Evolutionary conservation across 2,888 invertebrate genomes (phyloP).

Genomic region (Aphidoletes aphidimyza): DNA sequence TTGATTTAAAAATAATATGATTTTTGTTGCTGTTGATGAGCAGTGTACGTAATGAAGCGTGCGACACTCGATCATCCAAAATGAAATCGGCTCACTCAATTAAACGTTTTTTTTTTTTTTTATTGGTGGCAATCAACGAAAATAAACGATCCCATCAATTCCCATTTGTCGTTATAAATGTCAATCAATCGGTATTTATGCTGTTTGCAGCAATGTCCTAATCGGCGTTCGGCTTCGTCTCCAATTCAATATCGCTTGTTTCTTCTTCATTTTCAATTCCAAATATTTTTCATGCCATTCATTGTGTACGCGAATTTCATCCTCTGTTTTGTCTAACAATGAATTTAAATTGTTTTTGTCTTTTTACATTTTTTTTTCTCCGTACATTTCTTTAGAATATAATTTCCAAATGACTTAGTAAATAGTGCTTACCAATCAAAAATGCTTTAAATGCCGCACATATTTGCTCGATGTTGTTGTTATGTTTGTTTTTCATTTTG

Average conservation of each 20-base stretch:
- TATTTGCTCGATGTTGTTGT: slow-evolving; percentile 55
- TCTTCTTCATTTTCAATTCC: slow-evolving; percentile 66
- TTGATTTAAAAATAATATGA: neutral
- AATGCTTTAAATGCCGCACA: slow-evolving; percentile 39
- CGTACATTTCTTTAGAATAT: too few relatives aligned
- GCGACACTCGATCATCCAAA: too few relatives aligned
- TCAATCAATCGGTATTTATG: neutral
- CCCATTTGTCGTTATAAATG: neutral
- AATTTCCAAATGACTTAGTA: neutral
- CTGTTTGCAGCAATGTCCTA: neutral
- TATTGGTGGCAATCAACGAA: too few relatives aligned
- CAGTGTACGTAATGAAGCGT: too few relatives aligned
- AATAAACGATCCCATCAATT: too few relatives aligned
- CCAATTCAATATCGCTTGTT: slow-evolving; percentile 66
- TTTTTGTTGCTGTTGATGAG: neutral
- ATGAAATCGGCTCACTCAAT: too few relatives aligned
- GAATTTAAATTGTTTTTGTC: neutral
- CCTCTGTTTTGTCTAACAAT: slow-evolving; percentile 62
- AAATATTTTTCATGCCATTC: slow-evolving; percentile 68
- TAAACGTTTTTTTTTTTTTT: too few relatives aligned
- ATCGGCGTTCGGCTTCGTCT: slow-evolving; percentile 59
- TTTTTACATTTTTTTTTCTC: neutral
- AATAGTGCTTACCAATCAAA: slow-evolving; percentile 44
- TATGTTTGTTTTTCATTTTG: slow-evolving; percentile 63
- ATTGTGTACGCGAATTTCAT: slow-evolving; percentile 67